A percentile compares a stretch with the other conserved stretches of the same genome.
Evolutionary conservation across 1,140 invertebrate genomes (phyloP).

Genomic region (Hydropsyche tenuis): DNA sequence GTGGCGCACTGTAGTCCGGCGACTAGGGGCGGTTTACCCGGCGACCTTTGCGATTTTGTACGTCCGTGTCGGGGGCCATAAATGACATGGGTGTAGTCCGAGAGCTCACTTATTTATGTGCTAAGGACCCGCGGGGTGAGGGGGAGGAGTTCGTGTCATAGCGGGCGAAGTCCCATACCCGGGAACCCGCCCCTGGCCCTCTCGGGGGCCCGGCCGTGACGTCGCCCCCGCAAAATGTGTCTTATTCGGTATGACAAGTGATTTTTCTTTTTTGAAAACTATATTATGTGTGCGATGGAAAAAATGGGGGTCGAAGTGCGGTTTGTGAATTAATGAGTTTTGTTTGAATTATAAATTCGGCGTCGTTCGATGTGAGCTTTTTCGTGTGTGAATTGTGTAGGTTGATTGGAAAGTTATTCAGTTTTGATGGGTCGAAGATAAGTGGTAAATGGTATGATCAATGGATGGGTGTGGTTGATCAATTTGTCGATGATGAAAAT

Average conservation of each 20-base stretch:
- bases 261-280: conserved; percentile 22
- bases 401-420: no score
- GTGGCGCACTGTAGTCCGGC: neutral
- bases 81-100: conserved; percentile 29
- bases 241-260: conserved; percentile 36
- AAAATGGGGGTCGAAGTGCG: neutral
- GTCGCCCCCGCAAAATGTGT: conserved; percentile 28
- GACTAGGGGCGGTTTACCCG: conserved; percentile 1
- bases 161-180: conserved; percentile 1
- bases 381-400: no score
- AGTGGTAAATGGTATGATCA: no score
- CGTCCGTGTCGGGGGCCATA: conserved; percentile 20
- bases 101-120: conserved; percentile 29
- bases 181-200: neutral
- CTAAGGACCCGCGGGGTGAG: neutral
- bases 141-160: neutral
- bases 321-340: no score
- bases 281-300: neutral
- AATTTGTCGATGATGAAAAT: no score
- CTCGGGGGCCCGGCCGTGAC: neutral
- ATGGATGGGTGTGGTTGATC: no score
- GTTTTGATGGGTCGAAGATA: no score
- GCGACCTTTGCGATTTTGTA: conserved; percentile 17
- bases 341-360: no score
- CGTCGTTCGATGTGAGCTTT: no score